Evolutionary conservation across 2,113 vertebrate genomes (phyloP), one percentile per base, ranked within the genome.

Genomic region (Alectura lathami): DNA sequence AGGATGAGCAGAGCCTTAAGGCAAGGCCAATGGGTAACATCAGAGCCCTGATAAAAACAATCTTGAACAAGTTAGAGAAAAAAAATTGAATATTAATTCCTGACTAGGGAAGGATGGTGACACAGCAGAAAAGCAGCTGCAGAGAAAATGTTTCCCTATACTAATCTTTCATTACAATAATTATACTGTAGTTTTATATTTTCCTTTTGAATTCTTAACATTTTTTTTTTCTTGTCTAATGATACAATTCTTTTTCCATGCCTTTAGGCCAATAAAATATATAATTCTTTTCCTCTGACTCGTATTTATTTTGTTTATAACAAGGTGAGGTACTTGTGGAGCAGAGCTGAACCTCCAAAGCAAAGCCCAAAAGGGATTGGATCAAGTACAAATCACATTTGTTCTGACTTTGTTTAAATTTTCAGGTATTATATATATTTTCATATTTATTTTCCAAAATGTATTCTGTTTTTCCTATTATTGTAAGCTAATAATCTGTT

Each of bases 1-100:
- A n/a, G 42, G 14, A 11, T 2, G 1, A 29, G 8, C 0, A 1
- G 16, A 38, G 2, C 6, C 0, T 53, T 27, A 29, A 0, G 14
- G 11, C 8, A 43, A 72, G 15, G 16, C 8, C 13, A 20, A 3
- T 1, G 13, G 4, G 22, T 78, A 60, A 53, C 38, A 2, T 3
- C 48, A 27, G 45, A 77, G 26, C 14, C 22, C 6, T 23, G 18
- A 47, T 38, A 36, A 72, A 62, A 63, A 32, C 14, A 63, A 24
- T 6, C 4, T 68, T 17, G 17, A 40, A 43, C 10, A 59, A 59
- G 7, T 8, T 26, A 10, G n/a, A 12, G 47, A 40, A 48, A 56
- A 8, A 12, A 18, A 59, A 21, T 13, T 7, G 78, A 74, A 69
- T 6, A 11, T 0, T 9, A n/a, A 60, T 36, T 56, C 13, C 14